phyloP scores from a whole-genome alignment of 2,888 invertebrate genomes.

The Leptopterna dolabrata region DNA sequence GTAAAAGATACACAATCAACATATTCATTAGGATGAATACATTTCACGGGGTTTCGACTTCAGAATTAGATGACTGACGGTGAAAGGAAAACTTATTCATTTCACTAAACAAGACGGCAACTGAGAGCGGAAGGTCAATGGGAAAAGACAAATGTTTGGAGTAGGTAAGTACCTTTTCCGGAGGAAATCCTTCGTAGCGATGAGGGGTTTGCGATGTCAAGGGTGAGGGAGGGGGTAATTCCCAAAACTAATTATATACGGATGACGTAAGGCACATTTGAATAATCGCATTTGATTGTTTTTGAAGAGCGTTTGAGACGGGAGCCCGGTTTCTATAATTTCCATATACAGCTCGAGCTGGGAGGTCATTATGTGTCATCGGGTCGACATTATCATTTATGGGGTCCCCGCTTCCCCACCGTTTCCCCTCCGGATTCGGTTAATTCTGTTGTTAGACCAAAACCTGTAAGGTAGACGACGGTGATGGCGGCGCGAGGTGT shows the following conservation, averaged over 20 bases:
- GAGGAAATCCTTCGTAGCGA: background rate
- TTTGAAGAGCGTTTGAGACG: constrained; percentile 14
- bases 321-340: background rate
- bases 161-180: background rate
- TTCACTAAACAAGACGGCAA: background rate
- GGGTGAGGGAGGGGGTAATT: background rate
- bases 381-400: constrained; percentile 4
- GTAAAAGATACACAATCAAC: constrained; percentile 37
- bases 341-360: constrained; percentile 15
- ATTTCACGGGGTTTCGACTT: constrained; percentile 44
- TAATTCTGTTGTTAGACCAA: constrained; percentile 1
- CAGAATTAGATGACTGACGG: constrained; percentile 10
- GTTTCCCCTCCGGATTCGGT: background rate
- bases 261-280: constrained; percentile 37
- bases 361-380: constrained; percentile 41
- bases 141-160: constrained; percentile 50
- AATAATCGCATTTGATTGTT: constrained; percentile 53
- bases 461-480: too few species aligned
- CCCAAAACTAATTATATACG: constrained; percentile 27
- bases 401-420: background rate
- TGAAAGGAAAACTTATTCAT: constrained; percentile 29
- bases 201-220: background rate
- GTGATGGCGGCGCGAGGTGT: background rate
- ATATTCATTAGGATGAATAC: constrained; percentile 49
- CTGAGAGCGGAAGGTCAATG: constrained; percentile 18